Base-by-base conservation (phyloP, 2,113 vertebrate species). In the Ursus arctos region DNA sequence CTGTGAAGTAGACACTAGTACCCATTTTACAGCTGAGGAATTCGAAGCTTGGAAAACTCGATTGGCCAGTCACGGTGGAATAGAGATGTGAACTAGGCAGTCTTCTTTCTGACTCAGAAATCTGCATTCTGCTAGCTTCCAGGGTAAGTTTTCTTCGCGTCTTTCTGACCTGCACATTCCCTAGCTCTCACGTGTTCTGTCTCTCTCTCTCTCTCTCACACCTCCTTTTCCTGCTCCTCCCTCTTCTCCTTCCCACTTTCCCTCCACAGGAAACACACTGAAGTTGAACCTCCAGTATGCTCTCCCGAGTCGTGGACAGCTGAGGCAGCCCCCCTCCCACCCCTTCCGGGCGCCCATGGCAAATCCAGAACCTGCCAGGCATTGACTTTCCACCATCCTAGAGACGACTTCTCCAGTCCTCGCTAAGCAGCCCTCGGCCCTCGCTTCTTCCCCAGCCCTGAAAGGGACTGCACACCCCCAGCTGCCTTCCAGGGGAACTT, bases 1-100 rank as follows among this genome's bases (percentile, higher is more conserved):
- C 15, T 67, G 12, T 43, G 55, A 92, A 77, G 65, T 21, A 61
- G 65, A n/a, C 22, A 40, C 14, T 28, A 40, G 72, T 31, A 65
- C 18, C n/a, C 67, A 80, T 43, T 69, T 95, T 59, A 89, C 11
- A 24, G n/a, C 6, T 18, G 65, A 94, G 94, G 90, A 95, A 72
- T 53, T 4, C 0, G 0, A 90, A 83, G 61, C 43, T 59, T 28
- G 28, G 33, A 65, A 40, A 40, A 40, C 40, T 40, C 40, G 40
- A 40, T 40, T 40, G 40, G 40, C 40, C 40, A 40, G 40, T 40
- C 40, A 40, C 40, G 40, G 4, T 31, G 1, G 18, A 61, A 7
- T 24, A 71, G 31, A 91, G 47, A 8, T 77, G 12, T 59, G 49
- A 83, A 57, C 4, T 1, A 51, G 19, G 8, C 2, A 47, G 40